Evolutionary conservation across 2,888 invertebrate species (phyloP), one percentile per base, ranked within the genome.

Genomic region (Coleophora flavipennella): DNA sequence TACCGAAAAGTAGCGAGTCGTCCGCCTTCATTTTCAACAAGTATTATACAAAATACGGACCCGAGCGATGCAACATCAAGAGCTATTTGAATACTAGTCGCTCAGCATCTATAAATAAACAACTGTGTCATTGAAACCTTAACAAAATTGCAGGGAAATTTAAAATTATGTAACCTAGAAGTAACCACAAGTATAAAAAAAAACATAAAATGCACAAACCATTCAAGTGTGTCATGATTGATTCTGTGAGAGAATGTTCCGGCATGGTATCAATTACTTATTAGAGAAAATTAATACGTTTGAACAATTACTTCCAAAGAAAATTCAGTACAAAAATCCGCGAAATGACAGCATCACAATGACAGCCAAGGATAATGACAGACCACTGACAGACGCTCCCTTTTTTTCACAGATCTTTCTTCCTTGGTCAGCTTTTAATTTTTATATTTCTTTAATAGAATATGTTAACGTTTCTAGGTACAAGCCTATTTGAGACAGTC

Each of bases 51-150:
- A 26, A 32, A 35, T 33, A 39, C 35, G 7, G 31, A 9, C 20
- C 9, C 32, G 13, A 31, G 26, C 36, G 38, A 40, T 35, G 35
- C 14, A 41, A 31, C 41, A 38, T n/a, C 10, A 36, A 33, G 43
- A 14, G 38, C 44, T 51, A 56, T 53, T 58, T 28, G 31, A 40
- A 71, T 59, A 62, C 65, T 67, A 72, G 63, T 53, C 65, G 66
- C 51, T 53, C 61, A 45, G 59, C 46, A 62, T 69, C 83, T 84
- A 83, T 76, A 84, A 84, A 77, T 80, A 76, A 72, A 75, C 62
- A 67, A 67, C 67, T 60, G 57, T 71, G 72, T 78, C 75, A 80
- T 58, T 62, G 54, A 60, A 60, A 59, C 60, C 56, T 59, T 57
- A 57, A 62, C 61, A 63, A 66, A 62, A 63, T 59, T 59, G 48